Evolutionary conservation across 1,140 invertebrate species (phyloP).

Genomic region (Plodia interpunctella): DNA sequence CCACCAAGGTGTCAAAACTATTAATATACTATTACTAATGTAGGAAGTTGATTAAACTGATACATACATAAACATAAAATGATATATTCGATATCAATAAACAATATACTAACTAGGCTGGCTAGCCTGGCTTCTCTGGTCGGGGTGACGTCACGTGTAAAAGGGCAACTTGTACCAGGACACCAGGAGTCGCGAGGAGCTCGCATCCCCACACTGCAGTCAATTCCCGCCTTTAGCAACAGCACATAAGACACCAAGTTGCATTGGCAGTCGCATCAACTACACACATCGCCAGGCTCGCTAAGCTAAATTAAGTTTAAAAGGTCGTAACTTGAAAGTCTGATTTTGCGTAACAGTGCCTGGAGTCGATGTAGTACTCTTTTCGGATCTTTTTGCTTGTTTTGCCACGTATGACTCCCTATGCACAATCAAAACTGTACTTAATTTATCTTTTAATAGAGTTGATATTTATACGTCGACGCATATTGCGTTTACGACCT

Average conservation of each 20-base stretch:
- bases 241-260: neutral
- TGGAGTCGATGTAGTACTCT: neutral
- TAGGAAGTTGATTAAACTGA: too few relatives aligned
- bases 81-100: too few relatives aligned
- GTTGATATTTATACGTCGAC: too few relatives aligned
- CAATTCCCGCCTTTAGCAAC: conserved; percentile 10
- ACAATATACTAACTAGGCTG: too few relatives aligned
- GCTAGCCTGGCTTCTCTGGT: too few relatives aligned
- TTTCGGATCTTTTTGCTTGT: neutral
- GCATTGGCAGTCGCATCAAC: neutral
- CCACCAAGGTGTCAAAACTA: too few relatives aligned
- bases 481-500: neutral
- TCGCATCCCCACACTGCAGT: neutral
- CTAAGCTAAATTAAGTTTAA: conserved; percentile 14
- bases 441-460: too few relatives aligned
- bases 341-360: neutral
- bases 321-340: neutral
- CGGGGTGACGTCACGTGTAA: conserved; percentile 24
- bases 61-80: too few relatives aligned
- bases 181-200: conserved; percentile 16
- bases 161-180: conserved; percentile 26
- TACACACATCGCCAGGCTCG: neutral
- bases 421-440: too few relatives aligned
- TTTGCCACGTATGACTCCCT: neutral
- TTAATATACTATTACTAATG: too few relatives aligned